Base-by-base conservation (phyloP, 2,888 invertebrate genomes). In the Drosophila rubida region DNA sequence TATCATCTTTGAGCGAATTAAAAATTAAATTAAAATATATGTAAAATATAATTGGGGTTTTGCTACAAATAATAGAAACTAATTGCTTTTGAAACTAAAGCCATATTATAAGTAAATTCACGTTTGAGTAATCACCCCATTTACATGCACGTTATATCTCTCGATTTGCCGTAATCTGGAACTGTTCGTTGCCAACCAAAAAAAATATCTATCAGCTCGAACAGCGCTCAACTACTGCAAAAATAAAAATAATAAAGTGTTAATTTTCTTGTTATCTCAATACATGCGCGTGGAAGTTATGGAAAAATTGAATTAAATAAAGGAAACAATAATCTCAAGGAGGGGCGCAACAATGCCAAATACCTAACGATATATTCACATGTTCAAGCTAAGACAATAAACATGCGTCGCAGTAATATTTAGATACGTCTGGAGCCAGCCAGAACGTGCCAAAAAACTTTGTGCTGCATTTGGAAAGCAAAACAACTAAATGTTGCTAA, bases 221-320 rank as follows among this genome's bases (percentile, higher is more conserved):
- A 44, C 9, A 54, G 13, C 13, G 9, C 19, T 8, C 19, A 22
- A 44, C 11, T 27, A 19, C 32, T 14, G 13, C n/a, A 16, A 41
- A n/a, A 57, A 62, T 49, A 53, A 50, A 48, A 46, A 49, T 25
- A 50, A 50, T 60, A 69, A 69, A 67, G 77, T 80, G 77, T 39
- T 80, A 80, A 75, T 73, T 84, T 75, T 46, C 27, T 63, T 72
- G 67, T 74, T 81, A 83, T 74, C 77, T 78, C 22, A 25, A 49
- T 64, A 62, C 55, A 73, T 67, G 78, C 75, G 74, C 63, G 51
- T 51, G 57, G 11, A 30, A 37, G 25, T 23, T 45, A 64, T 37
- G 6, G 35, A n/a, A 32, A 49, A 41, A 51, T 27, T 27, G 23
- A 64, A 42, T 23, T 30, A 39, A 44, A 42, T 16, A 55, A 44